Base-by-base conservation (phyloP, 1,140 invertebrate genomes). In the Whitmania pigra region DNA sequence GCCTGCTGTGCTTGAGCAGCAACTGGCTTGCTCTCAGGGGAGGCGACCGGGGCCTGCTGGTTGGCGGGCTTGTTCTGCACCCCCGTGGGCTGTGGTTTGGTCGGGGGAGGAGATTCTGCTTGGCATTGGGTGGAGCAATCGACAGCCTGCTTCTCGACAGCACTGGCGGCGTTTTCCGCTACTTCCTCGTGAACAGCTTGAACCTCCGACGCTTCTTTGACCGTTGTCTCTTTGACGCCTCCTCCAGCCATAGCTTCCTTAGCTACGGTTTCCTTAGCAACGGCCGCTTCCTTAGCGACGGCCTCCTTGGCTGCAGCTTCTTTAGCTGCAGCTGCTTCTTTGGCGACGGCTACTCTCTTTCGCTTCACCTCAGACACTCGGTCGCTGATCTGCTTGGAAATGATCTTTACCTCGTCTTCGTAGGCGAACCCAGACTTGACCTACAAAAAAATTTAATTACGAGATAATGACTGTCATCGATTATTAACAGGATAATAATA, bases 361-460 rank as follows among this genome's bases (percentile, higher is more conserved):
- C 84, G 55, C 71, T 76, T 75, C 31, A 94, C 88, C 79, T 93
- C 90, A 57, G 73, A 71, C 27, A 81, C 76, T 70, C 79, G 75
- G 73, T 89, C 89, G 78, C 90, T 89, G 29, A 97, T 86, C 81
- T 96, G 87, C 77, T 92, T 91, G 63, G 89, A 88, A 6, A 95
- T 91, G 63, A 90, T 88, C 77, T 91, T 87, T 0, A 90, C 88
- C 81, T 97, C 93, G 73, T 80, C 80, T 60, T 82, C 81, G 71
- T 78, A 75, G 22, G 80, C 73, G 73, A 78, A 81, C 2, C 78
- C 79, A 53, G 79, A 80, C 60, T 80, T 81, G 0, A 81, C 80
- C 81, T 82, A 53, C 13, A 68, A 69, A 73, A n/a, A n/a, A n/a
- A n/a, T n/a, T n/a, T n/a, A n/a, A n/a, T n/a, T n/a, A n/a, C n/a